Conservation (phyloP, 1,140 invertebrate genomes). For the Hyles vespertilio region DNA sequence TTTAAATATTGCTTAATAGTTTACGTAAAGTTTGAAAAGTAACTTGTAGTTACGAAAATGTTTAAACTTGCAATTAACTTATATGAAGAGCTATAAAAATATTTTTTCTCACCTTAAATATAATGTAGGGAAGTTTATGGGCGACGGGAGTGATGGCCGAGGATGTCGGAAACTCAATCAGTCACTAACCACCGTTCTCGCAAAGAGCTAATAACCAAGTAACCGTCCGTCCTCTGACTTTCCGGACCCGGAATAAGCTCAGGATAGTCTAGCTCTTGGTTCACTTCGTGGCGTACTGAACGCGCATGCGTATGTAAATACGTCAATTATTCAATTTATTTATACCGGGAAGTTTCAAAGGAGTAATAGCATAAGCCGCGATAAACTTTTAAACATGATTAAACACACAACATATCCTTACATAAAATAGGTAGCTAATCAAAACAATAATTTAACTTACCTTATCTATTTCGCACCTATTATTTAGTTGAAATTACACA, state of each 20-base stretch:
- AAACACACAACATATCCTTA: too few species aligned
- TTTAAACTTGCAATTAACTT: neutral
- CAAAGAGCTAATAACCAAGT: neutral
- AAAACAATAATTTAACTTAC: too few species aligned
- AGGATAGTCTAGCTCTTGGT: conserved; percentile 17
- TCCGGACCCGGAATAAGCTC: conserved; percentile 1
- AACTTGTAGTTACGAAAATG: neutral
- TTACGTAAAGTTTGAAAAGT: neutral
- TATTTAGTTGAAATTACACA: too few species aligned
- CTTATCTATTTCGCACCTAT: too few species aligned
- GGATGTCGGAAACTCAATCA: neutral
- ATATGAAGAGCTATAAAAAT: neutral
- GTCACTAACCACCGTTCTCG: conserved; percentile 1
- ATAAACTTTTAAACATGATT: too few species aligned
- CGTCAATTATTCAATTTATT: conserved; percentile 59
- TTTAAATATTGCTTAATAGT: neutral
- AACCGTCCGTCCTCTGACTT: conserved; percentile 2
- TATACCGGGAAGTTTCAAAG: conserved; percentile 38
- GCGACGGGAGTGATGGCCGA: neutral
- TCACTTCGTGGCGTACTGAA: conserved; percentile 45
- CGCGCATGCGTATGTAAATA: conserved; percentile 53
- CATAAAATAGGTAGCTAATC: too few species aligned
- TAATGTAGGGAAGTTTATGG: too few species aligned
- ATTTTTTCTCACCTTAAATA: neutral
- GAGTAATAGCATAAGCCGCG: neutral